Evolutionary conservation across 1,140 invertebrate species (phyloP), one percentile per base, ranked within the genome.

Genomic region (Drosophila parvula): DNA sequence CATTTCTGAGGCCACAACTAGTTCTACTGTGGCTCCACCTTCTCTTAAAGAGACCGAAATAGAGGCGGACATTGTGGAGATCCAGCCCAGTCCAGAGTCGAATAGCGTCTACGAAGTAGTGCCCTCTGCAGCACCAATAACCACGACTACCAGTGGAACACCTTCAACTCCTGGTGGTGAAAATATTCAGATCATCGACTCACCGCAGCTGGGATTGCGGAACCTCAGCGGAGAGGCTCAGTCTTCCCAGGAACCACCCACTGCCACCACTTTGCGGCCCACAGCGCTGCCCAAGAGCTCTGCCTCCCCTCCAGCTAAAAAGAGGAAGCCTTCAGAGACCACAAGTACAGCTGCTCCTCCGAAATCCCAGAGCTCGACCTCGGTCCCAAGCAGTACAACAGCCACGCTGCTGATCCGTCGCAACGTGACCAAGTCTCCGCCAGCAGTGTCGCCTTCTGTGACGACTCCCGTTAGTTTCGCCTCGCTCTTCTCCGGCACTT

Each of bases 161-260:
- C 45, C 51, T 36, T 41, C 58, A 7, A 14, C 78, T 6, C 32
- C 55, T 10, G 44, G 40, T 16, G 80, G 53, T 0, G 67, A 84
- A n/a, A 90, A 90, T 18, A 90, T 91, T 43, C 55, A 90, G 70
- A 79, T 90, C 34, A 81, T 91, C 5, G 81, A 82, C 30, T 86
- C 85, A 2, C 90, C 84, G 7, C 75, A 91, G 60, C 60, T 91
- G 40, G 78, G 73, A 3, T 34, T 74, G 9, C 77, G 62, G 12
- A 89, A 88, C 38, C 47, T 82, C 2, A 84, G 61, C 28, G 48
- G 48, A 12, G 47, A 65, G 14, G 36, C 34, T 5, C 47, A 43
- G 4, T 28, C 68, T 6, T 36, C 65, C 2, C 65, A 69, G 32
- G 58, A 73, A 18, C 14, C 62, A 1, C 38, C 48, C 6, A 45